Conservation (phyloP, 2,888 invertebrate species). For the Drosophila ustulata region DNA sequence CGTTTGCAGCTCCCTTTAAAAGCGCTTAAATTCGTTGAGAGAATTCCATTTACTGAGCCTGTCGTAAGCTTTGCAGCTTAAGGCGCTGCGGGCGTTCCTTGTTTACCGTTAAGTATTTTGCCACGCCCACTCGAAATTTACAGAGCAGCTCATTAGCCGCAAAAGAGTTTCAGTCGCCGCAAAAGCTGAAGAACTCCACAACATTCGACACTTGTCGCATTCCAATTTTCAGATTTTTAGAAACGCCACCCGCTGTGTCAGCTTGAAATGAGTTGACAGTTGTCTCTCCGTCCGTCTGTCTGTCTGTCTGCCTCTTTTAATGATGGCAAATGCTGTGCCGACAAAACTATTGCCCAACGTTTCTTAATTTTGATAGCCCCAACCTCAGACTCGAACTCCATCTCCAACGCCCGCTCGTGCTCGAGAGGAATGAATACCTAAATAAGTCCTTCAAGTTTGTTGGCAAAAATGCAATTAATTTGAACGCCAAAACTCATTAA, state of each 20-base stretch:
- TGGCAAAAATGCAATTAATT: constrained; percentile 73
- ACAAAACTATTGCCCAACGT: constrained; percentile 45
- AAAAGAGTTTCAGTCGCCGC: constrained; percentile 40
- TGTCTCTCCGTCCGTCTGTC: constrained; percentile 7
- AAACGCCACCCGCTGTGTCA: constrained; percentile 61
- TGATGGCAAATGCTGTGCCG: constrained; percentile 32
- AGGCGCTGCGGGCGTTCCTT: constrained; percentile 13
- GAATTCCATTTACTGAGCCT: constrained; percentile 20
- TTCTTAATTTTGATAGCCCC: constrained; percentile 58
- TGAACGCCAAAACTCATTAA: constrained; percentile 79
- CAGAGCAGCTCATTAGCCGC: constrained; percentile 63
- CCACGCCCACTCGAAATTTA: constrained; percentile 53
- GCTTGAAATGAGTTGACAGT: constrained; percentile 61
- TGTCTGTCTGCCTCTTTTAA: constrained; percentile 3
- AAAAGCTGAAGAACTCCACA: not conserved
- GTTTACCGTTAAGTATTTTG: constrained; percentile 45
- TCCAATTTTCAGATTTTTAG: constrained; percentile 62
- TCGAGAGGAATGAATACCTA: constrained; percentile 48
- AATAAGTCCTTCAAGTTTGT: constrained; percentile 54
- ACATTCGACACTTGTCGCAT: constrained; percentile 49
- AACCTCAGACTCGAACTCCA: constrained; percentile 8
- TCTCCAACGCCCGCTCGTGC: not conserved
- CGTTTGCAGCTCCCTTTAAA: not conserved
- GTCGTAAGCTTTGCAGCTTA: constrained; percentile 23
- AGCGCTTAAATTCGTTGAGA: not conserved